phyloP scores from a whole-genome alignment of 2,797 vertebrate genomes.

The Myotis myotis region DNA sequence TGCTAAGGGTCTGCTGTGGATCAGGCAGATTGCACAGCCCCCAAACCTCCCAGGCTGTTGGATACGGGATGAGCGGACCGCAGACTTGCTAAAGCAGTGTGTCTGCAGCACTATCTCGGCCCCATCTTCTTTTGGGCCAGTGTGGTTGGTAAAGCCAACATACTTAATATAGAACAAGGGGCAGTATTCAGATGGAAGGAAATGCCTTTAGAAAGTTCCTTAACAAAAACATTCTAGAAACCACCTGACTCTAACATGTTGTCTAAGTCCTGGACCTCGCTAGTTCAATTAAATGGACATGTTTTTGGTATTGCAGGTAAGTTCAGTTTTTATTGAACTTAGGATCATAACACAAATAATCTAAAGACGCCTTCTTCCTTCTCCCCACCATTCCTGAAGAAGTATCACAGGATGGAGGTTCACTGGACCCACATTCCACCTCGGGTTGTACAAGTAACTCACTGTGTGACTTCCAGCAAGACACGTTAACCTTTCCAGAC shows the following conservation, averaged over 20 bases:
- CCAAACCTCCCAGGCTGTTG: neutral
- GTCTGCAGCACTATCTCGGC: rapidly evolving
- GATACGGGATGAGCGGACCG: neutral
- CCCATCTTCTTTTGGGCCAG: neutral
- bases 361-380: neutral
- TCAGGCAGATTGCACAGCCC: neutral
- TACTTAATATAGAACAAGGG: neutral
- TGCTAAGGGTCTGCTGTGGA: neutral
- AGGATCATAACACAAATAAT: neutral
- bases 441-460: neutral
- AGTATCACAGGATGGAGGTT: neutral
- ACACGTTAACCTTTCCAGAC: neutral
- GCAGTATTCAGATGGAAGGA: neutral
- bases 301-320: slow-evolving; percentile 3
- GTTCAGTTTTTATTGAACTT: neutral
- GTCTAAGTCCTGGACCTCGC: neutral
- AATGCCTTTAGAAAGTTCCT: neutral
- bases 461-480: neutral
- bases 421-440: neutral
- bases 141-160: neutral
- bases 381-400: neutral
- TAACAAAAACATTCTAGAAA: neutral
- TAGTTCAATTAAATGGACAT: neutral
- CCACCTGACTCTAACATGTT: neutral
- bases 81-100: neutral